Conservation (phyloP, 2,113 vertebrate species). For the Tragulus kanchil region DNA sequence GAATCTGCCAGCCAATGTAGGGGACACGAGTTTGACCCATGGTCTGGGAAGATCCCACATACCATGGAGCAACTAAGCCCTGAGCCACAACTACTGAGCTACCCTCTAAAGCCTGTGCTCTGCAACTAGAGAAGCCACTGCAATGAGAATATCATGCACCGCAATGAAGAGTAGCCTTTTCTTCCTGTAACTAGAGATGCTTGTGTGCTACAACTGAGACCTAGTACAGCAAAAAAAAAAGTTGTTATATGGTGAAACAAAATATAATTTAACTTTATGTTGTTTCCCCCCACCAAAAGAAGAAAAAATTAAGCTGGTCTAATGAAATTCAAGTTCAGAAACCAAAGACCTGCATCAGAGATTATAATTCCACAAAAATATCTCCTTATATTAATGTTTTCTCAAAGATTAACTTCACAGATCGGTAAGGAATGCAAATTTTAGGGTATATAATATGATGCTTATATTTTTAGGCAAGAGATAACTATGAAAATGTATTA, state of each 20-base stretch:
- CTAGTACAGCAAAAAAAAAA: not conserved
- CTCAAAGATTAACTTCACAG: not conserved
- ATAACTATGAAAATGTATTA: not conserved
- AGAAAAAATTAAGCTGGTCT: not conserved
- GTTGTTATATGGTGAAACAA: not conserved
- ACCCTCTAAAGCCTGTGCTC: not conserved
- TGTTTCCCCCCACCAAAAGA: not conserved
- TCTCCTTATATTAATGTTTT: not conserved
- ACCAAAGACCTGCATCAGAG: not conserved
- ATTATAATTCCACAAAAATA: not conserved
- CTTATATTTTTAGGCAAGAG: constrained; percentile 2
- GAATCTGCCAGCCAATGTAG: not conserved
- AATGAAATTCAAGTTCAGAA: not conserved
- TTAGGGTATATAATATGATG: not conserved
- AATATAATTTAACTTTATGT: not conserved
- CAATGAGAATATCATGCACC: accelerated
- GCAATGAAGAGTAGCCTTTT: not conserved
- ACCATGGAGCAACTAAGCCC: not conserved
- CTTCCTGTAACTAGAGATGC: not conserved
- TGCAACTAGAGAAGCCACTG: not conserved
- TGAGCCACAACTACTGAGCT: not conserved
- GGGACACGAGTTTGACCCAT: not conserved
- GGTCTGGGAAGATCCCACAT: not conserved
- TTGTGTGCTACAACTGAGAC: not conserved
- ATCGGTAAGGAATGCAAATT: not conserved